Conservation (phyloP, 2,797 vertebrate genomes). For the Phrynocephalus vlangalii region DNA sequence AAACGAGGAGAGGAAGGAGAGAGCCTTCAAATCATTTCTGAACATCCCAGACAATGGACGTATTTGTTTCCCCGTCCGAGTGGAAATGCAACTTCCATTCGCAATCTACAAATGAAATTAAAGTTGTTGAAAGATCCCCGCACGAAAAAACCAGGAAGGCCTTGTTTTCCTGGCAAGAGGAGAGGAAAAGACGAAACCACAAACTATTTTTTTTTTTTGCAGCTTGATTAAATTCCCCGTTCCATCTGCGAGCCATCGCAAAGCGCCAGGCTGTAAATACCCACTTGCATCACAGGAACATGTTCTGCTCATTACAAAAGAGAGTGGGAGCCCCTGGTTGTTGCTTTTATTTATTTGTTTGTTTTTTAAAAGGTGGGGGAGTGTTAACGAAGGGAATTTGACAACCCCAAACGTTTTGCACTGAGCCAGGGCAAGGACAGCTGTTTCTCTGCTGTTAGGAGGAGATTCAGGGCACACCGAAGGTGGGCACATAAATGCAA, state of each 20-base stretch:
- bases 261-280: conserved; percentile 47
- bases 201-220: conserved; percentile 83
- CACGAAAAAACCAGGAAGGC: conserved; percentile 74
- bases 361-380: neutral
- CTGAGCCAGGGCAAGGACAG: neutral
- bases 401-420: neutral
- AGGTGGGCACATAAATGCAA: conserved; percentile 31
- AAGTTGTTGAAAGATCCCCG: conserved; percentile 86
- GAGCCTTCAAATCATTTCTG: conserved; percentile 31
- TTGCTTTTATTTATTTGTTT: neutral
- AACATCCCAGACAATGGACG: conserved; percentile 78
- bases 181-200: conserved; percentile 80
- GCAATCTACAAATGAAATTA: conserved; percentile 87
- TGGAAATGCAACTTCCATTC: conserved; percentile 86
- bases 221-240: conserved; percentile 87
- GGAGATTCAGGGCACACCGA: conserved; percentile 49
- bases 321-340: neutral
- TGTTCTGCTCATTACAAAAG: neutral
- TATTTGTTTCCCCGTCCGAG: conserved; percentile 83
- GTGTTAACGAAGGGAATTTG: neutral
- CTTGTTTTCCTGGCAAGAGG: conserved; percentile 77
- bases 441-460: neutral
- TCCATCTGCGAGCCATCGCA: conserved; percentile 77
- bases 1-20: conserved; percentile 17
- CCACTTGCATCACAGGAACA: too few species aligned